These are phyloP conservation scores for Bettongia penicillata DNA, from an alignment of 2,113 vertebrate genomes.

Conservation along the genomic window DNA sequence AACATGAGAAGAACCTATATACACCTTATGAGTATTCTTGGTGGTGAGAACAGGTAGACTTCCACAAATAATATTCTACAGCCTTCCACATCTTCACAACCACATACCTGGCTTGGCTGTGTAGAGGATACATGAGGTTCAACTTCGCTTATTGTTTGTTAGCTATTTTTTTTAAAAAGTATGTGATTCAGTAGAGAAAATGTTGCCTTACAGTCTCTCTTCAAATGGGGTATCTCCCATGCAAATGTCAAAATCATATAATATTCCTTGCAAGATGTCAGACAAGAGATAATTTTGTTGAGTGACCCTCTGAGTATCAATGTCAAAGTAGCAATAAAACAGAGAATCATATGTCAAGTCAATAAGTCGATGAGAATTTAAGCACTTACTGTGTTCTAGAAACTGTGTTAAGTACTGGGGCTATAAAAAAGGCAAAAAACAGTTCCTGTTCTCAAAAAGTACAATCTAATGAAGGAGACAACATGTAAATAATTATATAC, in stretches of 20 bases:
- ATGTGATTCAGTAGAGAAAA: background rate
- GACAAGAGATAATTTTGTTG: background rate
- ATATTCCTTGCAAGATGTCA: background rate
- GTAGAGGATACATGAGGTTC: background rate
- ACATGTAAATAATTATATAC: background rate
- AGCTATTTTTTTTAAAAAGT: background rate
- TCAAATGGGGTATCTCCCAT: background rate
- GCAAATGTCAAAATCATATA: background rate
- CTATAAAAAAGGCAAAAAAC: background rate
- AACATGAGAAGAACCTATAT: background rate
- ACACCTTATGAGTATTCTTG: background rate
- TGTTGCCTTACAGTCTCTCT: background rate
- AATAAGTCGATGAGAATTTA: background rate
- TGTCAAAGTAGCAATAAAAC: background rate
- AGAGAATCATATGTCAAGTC: background rate
- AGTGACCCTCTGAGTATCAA: background rate
- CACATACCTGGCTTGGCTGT: background rate
- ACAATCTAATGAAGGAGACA: background rate
- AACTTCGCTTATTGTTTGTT: background rate
- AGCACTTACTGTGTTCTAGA: background rate
- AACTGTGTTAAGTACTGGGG: background rate
- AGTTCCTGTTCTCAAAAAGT: background rate
- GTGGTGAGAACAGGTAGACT: background rate
- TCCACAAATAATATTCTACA: background rate
- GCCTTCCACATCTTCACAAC: background rate